Conservation (phyloP, 2,888 invertebrate species). For the Cordylochernes scorpioides region DNA sequence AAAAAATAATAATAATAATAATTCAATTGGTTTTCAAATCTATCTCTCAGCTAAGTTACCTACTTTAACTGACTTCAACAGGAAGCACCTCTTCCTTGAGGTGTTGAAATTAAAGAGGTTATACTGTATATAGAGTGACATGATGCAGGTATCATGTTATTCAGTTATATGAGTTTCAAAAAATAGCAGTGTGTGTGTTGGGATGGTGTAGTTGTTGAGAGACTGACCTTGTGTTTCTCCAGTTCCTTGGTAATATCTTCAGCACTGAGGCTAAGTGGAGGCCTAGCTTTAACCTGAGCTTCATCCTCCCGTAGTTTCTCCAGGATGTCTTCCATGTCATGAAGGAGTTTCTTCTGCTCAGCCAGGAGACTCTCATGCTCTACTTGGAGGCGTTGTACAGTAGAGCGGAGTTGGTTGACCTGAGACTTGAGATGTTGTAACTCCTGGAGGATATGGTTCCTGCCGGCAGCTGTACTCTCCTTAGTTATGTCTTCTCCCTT, state of each 20-base stretch:
- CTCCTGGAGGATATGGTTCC: slow-evolving; percentile 61
- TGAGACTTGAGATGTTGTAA: slow-evolving; percentile 62
- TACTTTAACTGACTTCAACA: too few species aligned
- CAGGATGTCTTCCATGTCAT: slow-evolving; percentile 51
- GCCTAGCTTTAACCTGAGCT: slow-evolving; percentile 49
- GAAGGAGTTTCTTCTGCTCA: slow-evolving; percentile 49
- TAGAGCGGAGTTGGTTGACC: slow-evolving; percentile 42
- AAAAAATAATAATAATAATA: too few species aligned
- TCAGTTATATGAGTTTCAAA: background rate
- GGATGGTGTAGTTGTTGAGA: slow-evolving; percentile 1
- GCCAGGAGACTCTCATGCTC: slow-evolving; percentile 64
- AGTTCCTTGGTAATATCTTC: slow-evolving; percentile 52
- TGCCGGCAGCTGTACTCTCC: slow-evolving; percentile 60
- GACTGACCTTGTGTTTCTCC: slow-evolving; percentile 37
- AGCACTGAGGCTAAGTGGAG: slow-evolving; percentile 28
- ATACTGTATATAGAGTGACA: background rate
- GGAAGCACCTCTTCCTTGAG: too few species aligned
- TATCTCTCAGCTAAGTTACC: too few species aligned
- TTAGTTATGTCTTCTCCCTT: slow-evolving; percentile 76
- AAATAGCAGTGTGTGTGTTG: background rate
- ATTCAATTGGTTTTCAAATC: too few species aligned
- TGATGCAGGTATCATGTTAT: background rate
- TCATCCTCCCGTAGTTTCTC: slow-evolving; percentile 60
- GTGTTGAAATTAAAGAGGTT: background rate
- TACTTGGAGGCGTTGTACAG: slow-evolving; percentile 57